phyloP scores from a whole-genome alignment of 2,888 invertebrate genomes.

The Aquatica leii region DNA sequence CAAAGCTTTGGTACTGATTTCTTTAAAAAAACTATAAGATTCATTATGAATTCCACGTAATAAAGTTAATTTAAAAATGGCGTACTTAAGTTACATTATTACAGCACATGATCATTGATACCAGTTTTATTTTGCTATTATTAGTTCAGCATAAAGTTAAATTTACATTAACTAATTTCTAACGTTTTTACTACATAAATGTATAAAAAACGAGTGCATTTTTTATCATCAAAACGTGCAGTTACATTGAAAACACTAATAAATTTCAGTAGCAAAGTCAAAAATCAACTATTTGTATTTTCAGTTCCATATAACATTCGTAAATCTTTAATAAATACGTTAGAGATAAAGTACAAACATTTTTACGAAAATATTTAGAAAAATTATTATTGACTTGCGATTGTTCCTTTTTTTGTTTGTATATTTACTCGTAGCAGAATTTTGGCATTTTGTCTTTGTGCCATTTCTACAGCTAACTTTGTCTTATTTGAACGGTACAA shows the following conservation, averaged over 20 bases:
- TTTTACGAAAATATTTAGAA: constrained; percentile 33
- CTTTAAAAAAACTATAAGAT: neutral
- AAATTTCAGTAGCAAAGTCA: constrained; percentile 23
- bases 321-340: constrained; percentile 31
- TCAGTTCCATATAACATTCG: constrained; percentile 32
- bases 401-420: constrained; percentile 33
- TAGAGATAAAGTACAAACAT: constrained; percentile 30
- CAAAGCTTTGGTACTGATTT: neutral
- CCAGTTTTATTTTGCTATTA: constrained; percentile 13
- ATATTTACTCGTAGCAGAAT: constrained; percentile 29
- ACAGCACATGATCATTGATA: constrained; percentile 11
- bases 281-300: constrained; percentile 28
- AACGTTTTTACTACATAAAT: constrained; percentile 5
- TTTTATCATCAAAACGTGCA: constrained; percentile 23
- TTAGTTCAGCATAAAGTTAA: constrained; percentile 19
- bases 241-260: constrained; percentile 23
- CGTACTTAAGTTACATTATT: constrained; percentile 3
- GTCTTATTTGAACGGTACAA: constrained; percentile 17
- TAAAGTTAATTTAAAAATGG: neutral
- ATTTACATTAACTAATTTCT: constrained; percentile 2
- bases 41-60: neutral
- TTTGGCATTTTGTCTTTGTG: constrained; percentile 27
- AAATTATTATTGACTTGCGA: constrained; percentile 34
- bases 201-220: constrained; percentile 24
- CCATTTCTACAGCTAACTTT: constrained; percentile 7